Base-by-base conservation (phyloP, 2,888 invertebrate genomes). In the Dicyrtoma fusca region DNA sequence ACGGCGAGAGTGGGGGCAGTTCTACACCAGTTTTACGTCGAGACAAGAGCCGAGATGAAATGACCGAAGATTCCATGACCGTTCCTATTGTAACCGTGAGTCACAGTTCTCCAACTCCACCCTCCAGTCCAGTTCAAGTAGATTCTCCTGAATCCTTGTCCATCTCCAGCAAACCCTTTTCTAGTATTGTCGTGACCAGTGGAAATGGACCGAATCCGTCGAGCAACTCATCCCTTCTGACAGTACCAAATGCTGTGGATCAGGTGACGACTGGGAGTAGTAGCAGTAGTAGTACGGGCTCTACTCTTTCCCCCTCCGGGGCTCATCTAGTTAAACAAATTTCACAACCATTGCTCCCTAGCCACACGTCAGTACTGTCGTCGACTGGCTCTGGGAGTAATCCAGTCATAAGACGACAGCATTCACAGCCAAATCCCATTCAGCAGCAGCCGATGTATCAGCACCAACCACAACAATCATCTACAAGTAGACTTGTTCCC, bases 11-110 rank as follows among this genome's bases (percentile, higher is more conserved):
- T 49, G 10, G 44, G n/a, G 4, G 34, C 8, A 34, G 8, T 34
- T 5, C 3, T 8, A 3, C 8, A 8, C 34, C 34, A 34, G 34
- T 34, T 3, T 8, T 34, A 8, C 34, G 34, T 34, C 3, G 34
- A 34, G 34, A 34, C 34, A 34, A 34, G 4, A 34, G 34, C 34
- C 17, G 34, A n/a, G 45, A 45, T 14, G 26, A 14, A 21, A 25
- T 5, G n/a, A 44, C 34, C 23, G 70, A 70, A 26, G 55, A 70
- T 45, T 21, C 72, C 4, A 34, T 73, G 5, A 68, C 74, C 14
- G 79, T 77, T 25, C 81, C 81, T 34, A 81, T 81, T 25, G 74
- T 81, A 13, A 77, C 77, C 23, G 79, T 81, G 13, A 80, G 79
- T 68, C 78, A 77, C 44, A 77, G 78, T 65, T 77, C 77, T 2